Percentiles rank a stretch among this genome's conserved stretches.
Conservation (phyloP, 2,888 invertebrate species). For the Saturnia pavonia region DNA sequence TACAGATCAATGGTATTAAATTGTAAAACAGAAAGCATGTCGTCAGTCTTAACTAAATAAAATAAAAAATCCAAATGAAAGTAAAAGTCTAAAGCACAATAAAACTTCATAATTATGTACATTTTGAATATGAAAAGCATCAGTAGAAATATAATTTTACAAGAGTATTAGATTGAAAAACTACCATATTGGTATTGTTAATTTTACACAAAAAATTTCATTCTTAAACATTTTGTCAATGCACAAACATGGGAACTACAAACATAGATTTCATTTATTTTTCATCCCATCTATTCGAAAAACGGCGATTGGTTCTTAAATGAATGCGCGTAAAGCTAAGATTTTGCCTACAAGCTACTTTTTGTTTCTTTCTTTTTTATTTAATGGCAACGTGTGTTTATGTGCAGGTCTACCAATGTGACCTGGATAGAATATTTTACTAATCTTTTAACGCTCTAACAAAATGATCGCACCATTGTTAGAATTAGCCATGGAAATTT, state of each 20-base stretch:
- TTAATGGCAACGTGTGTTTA: too few relatives aligned
- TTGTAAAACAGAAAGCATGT: slow-evolving; percentile 1
- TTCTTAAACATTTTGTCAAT: not conserved
- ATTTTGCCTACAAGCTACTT: too few relatives aligned
- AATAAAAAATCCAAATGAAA: not conserved
- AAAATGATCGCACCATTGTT: too few relatives aligned
- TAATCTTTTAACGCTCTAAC: too few relatives aligned
- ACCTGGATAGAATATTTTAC: too few relatives aligned
- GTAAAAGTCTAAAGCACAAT: too few relatives aligned
- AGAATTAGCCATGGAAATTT: too few relatives aligned
- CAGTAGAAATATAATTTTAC: not conserved
- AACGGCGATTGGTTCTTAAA: not conserved
- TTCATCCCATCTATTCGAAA: not conserved
- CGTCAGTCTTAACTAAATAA: not conserved
- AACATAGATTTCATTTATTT: not conserved
- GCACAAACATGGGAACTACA: not conserved
- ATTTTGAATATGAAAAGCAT: not conserved
- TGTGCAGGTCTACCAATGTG: too few relatives aligned
- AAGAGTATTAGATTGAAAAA: not conserved
- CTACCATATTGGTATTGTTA: not conserved
- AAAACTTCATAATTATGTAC: too few relatives aligned
- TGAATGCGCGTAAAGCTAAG: too few relatives aligned
- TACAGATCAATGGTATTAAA: not conserved
- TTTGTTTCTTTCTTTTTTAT: too few relatives aligned
- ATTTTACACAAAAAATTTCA: not conserved